Evolutionary conservation across 2,888 invertebrate species (phyloP).

Genomic region (Eremobia ochroleuca): DNA sequence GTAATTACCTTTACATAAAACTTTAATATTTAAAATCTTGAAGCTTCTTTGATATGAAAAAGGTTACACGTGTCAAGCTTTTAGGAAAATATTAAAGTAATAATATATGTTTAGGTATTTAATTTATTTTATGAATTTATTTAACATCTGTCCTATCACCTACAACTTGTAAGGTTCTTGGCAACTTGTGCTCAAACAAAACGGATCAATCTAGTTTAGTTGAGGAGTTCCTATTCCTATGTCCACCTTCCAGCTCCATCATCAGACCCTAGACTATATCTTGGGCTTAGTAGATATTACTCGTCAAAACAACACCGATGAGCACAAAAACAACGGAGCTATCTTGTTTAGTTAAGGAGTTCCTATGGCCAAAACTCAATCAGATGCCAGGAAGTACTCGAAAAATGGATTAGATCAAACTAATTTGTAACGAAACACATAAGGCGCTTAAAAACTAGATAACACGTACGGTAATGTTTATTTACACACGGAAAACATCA

Average conservation of each 20-base stretch:
- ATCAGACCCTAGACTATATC: not conserved
- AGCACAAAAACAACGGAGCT: not conserved
- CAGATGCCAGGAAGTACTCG: not conserved
- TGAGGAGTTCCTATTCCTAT: not conserved
- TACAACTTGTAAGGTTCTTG: not conserved
- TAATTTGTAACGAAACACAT: not conserved
- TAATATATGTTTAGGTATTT: too few species aligned
- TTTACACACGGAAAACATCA: not conserved
- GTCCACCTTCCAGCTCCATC: not conserved
- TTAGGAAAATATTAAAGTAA: not conserved
- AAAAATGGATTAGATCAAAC: slow-evolving; percentile 1
- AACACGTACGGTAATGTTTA: not conserved
- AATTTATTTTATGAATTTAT: not conserved
- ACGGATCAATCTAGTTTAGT: not conserved
- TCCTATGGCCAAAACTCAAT: not conserved
- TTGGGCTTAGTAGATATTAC: not conserved
- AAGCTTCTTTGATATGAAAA: not conserved
- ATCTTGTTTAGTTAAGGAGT: not conserved
- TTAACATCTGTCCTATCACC: not conserved
- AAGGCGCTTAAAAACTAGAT: not conserved
- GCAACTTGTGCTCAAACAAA: not conserved
- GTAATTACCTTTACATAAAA: not conserved
- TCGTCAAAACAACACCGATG: not conserved
- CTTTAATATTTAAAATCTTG: not conserved
- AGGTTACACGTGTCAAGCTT: not conserved